Evolutionary conservation across 2,797 vertebrate genomes (phyloP).

Genomic region (Enoplosus armatus): DNA sequence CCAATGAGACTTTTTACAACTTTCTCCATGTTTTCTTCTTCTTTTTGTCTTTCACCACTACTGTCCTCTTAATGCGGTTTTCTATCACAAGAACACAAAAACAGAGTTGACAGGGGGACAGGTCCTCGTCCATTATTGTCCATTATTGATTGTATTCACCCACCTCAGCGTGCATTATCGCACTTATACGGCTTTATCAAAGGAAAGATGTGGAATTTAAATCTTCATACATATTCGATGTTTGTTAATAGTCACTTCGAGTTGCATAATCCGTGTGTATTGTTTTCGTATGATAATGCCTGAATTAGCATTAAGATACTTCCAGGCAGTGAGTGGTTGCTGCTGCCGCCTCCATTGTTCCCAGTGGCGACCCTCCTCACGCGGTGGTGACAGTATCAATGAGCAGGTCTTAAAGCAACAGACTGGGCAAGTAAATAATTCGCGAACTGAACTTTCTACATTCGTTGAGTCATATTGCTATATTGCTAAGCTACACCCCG

Average conservation of each 20-base stretch:
- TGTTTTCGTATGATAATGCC: no score
- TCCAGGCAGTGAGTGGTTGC: not conserved
- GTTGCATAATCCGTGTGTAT: no score
- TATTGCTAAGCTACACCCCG: not conserved
- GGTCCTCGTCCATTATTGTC: not conserved
- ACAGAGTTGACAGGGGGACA: not conserved
- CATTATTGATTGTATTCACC: not conserved
- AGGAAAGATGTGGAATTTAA: not conserved
- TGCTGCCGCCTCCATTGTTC: not conserved
- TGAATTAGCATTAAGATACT: not conserved
- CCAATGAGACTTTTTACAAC: constrained; percentile 1
- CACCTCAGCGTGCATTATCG: not conserved
- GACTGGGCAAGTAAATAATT: not conserved
- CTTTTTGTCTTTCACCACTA: not conserved
- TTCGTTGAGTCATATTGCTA: not conserved
- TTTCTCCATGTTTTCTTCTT: not conserved
- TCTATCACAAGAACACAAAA: not conserved
- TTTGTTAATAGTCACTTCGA: not conserved
- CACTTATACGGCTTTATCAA: not conserved
- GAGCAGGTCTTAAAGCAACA: not conserved
- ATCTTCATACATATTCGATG: not conserved
- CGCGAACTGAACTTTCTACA: no score
- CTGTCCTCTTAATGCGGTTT: not conserved
- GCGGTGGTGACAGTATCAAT: not conserved
- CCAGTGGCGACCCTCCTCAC: not conserved